Evolutionary conservation across 2,888 invertebrate species (phyloP).

Genomic region (Imbricaverruca yamaguchii): DNA sequence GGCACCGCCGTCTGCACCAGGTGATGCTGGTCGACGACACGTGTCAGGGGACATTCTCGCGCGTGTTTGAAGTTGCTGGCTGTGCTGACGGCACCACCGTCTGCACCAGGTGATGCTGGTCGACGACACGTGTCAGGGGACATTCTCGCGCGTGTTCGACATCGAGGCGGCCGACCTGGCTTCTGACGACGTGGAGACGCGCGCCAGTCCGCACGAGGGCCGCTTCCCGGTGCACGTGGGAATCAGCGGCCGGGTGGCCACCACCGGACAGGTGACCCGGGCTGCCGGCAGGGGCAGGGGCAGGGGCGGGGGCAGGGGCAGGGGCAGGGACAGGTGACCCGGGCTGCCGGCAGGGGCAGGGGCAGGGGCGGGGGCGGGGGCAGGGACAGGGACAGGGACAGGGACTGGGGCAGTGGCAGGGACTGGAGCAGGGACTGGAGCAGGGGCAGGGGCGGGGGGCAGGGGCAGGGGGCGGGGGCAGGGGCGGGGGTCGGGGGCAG

Average conservation of each 20-base stretch:
- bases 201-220: slow-evolving; percentile 81
- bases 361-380: background rate
- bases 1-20: slow-evolving; percentile 43
- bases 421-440: background rate
- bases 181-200: slow-evolving; percentile 67
- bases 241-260: slow-evolving; percentile 89
- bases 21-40: slow-evolving; percentile 83
- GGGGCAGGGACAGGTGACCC: no score
- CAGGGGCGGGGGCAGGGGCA: no score
- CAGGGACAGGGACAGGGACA: background rate
- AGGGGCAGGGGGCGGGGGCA: background rate
- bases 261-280: slow-evolving; percentile 80
- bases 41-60: slow-evolving; percentile 83
- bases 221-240: slow-evolving; percentile 92
- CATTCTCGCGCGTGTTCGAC: slow-evolving; percentile 89
- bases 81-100: background rate
- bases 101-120: slow-evolving; percentile 66
- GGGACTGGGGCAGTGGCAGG: background rate
- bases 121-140: slow-evolving; percentile 81
- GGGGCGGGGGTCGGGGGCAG: background rate
- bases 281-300: background rate
- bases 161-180: slow-evolving; percentile 82
- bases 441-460: background rate
- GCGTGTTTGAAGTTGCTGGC: slow-evolving; percentile 64
- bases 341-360: background rate